A percentile compares a stretch with the other conserved stretches of the same genome.
Evolutionary conservation across 2,797 vertebrate genomes (phyloP).

Genomic region (Anabas testudineus): DNA sequence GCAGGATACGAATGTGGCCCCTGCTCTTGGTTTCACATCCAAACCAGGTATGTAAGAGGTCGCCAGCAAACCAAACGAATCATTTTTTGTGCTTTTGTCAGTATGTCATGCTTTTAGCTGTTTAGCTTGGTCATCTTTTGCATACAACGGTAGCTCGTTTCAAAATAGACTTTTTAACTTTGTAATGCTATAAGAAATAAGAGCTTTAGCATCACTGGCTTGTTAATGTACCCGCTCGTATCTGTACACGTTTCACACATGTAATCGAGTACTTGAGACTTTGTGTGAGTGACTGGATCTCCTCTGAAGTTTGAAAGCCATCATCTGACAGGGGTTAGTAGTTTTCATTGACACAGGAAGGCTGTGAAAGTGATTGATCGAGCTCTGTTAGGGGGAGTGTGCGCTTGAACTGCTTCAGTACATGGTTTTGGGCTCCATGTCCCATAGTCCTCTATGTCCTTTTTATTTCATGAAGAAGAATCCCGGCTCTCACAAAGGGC

Average conservation of each 20-base stretch:
- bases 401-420: conserved; percentile 47
- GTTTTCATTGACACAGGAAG: conserved; percentile 48
- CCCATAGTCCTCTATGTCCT: conserved; percentile 44
- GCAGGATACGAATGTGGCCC: conserved; percentile 36
- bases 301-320: conserved; percentile 40
- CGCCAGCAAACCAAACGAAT: conserved; percentile 45
- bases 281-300: conserved; percentile 26
- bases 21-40: conserved; percentile 40
- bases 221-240: conserved; percentile 47
- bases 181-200: conserved; percentile 41
- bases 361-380: conserved; percentile 62
- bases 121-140: conserved; percentile 33
- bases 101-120: conserved; percentile 33
- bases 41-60: conserved; percentile 28
- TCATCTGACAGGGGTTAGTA: conserved; percentile 30
- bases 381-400: conserved; percentile 34
- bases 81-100: conserved; percentile 56
- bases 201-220: conserved; percentile 46
- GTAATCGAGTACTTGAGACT: conserved; percentile 43
- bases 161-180: conserved; percentile 47
- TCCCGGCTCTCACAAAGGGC: conserved; percentile 11
- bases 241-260: conserved; percentile 55
- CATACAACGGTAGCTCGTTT: conserved; percentile 47
- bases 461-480: conserved; percentile 54
- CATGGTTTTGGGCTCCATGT: conserved; percentile 1